Base-by-base conservation (phyloP, 2,888 invertebrate genomes). In the Lasioglossum malachurum region DNA sequence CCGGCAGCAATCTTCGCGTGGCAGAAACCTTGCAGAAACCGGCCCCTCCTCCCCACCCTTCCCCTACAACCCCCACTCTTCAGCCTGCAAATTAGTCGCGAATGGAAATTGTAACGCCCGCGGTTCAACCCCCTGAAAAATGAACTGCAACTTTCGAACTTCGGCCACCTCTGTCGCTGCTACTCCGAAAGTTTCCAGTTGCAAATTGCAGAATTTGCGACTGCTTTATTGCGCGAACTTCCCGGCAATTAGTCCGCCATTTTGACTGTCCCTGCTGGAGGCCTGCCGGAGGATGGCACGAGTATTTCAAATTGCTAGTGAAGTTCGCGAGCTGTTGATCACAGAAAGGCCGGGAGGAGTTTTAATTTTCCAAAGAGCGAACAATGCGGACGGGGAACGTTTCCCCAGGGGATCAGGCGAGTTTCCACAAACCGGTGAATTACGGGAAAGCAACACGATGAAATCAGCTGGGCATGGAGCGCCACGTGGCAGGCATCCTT, bases 401-500 rank as follows among this genome's bases (percentile, higher is more conserved):
- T 74, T 83, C 71, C 35, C 60, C 49, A 27, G 69, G 53, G 12
- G 77, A 41, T 31, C 31, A 31, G 16, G 10, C 46, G 76, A 75
- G 67, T 87, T 86, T 87, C 84, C 67, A 83, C 41, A 78, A 71
- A 75, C 64, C 81, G 78, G 71, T 88, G 80, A 90, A 90, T 87
- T 85, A 80, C 86, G 74, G 78, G 84, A 84, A 80, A 80, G 82
- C 78, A 35, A 67, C 23, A 73, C 75, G 84, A 84, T 77, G 78
- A 88, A 92, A 86, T 91, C 90, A 85, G 82, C 75, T 89, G 88
- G 87, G 85, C 91, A 91, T 88, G 89, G 87, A 88, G 83, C 83
- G 90, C 91, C 93, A 91, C 92, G 92, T 93, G 93, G 87, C 91
- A 67, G 77, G 82, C 78, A 57, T 80, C 78, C 75, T 80, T 67